A percentile compares a stretch with the other conserved stretches of the same genome.
phyloP scores from a whole-genome alignment of 2,888 invertebrate species.

The Poecilus cupreus region DNA sequence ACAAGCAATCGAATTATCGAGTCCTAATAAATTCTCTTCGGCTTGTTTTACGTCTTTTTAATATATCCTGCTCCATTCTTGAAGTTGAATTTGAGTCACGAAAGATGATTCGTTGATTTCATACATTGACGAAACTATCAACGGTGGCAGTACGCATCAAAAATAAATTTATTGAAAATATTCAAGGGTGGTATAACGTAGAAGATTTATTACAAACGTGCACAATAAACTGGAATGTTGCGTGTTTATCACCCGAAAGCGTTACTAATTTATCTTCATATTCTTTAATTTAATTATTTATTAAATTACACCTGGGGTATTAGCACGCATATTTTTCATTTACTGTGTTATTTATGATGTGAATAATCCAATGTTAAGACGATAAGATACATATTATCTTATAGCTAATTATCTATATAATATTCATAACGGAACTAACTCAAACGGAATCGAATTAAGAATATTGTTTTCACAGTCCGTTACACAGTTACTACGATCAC shows the following conservation, averaged over 20 bases:
- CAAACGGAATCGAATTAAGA: too few relatives aligned
- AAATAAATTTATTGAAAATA: conserved; percentile 4
- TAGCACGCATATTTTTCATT: conserved; percentile 12
- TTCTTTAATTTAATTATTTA: conserved; percentile 34
- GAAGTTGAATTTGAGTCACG: conserved; percentile 1
- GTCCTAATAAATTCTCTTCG: conserved; percentile 9
- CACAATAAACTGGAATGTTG: conserved; percentile 25
- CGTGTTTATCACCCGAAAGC: neutral
- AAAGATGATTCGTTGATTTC: neutral
- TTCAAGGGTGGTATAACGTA: neutral
- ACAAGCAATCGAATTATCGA: neutral
- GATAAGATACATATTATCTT: neutral
- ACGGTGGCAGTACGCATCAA: neutral
- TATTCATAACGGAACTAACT: too few relatives aligned
- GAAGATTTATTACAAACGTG: conserved; percentile 2
- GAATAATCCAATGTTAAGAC: neutral
- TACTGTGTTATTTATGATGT: neutral
- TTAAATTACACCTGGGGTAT: neutral
- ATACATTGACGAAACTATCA: neutral
- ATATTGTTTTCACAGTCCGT: too few relatives aligned
- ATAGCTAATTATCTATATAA: too few relatives aligned
- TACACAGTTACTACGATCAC: too few relatives aligned
- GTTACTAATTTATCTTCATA: conserved; percentile 32
- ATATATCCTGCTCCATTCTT: neutral
- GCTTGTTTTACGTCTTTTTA: conserved; percentile 32